Evolutionary conservation across 2,888 invertebrate species (phyloP).

Genomic region (Lamellibrachia columna): DNA sequence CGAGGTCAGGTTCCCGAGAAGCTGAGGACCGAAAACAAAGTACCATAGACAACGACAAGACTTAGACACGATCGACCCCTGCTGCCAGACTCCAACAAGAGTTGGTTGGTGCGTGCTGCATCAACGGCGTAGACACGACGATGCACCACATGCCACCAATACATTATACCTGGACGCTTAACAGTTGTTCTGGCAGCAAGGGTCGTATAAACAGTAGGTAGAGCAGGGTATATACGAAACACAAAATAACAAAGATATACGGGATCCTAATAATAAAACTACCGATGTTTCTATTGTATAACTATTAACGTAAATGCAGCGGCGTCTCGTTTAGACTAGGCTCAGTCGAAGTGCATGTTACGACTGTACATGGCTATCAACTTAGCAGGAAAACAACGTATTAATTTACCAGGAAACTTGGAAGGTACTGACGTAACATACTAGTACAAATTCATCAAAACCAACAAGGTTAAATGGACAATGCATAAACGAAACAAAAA

Average conservation of each 20-base stretch:
- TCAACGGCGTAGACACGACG: neutral
- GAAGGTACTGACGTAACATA: neutral
- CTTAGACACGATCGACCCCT: neutral
- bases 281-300: neutral
- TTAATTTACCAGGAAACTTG: neutral
- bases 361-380: no score
- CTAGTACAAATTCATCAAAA: neutral
- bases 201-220: neutral
- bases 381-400: neutral
- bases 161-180: neutral
- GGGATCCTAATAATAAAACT: neutral
- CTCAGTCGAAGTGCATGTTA: neutral
- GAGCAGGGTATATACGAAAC: conserved; percentile 7
- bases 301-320: neutral
- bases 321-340: neutral
- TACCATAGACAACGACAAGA: neutral
- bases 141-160: neutral
- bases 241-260: neutral
- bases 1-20: neutral
- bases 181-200: neutral
- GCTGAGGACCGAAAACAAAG: neutral
- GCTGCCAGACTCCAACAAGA: neutral
- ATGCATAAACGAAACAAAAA: neutral
- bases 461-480: neutral
- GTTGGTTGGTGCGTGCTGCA: neutral